phyloP scores from a whole-genome alignment of 2,113 vertebrate species.

The Mus pahari region DNA sequence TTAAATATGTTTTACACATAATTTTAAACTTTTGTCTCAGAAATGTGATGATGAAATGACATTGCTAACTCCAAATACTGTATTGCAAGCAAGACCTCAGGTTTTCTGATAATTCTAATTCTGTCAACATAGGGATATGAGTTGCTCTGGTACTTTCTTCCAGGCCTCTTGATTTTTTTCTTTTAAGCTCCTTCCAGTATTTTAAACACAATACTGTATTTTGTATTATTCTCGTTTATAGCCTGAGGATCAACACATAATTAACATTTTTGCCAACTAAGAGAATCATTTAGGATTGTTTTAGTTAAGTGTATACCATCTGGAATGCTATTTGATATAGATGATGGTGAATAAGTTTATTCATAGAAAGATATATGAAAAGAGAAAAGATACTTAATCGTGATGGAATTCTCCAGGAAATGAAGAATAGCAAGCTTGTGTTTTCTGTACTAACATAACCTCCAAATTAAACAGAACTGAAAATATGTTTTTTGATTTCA shows the following conservation, averaged over 20 bases:
- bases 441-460: background rate
- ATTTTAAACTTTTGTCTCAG: background rate
- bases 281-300: background rate
- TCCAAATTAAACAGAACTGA: constrained; percentile 2
- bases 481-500: background rate
- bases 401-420: background rate
- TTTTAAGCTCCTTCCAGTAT: background rate
- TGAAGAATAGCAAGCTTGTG: background rate
- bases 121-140: background rate
- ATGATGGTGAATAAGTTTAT: background rate
- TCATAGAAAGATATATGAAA: background rate
- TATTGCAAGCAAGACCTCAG: background rate
- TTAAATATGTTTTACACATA: background rate
- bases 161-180: background rate
- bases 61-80: background rate
- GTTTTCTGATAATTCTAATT: background rate
- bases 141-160: background rate
- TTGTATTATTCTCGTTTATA: background rate
- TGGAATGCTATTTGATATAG: background rate
- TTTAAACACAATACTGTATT: background rate
- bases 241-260: background rate
- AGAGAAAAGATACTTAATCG: background rate
- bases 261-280: background rate
- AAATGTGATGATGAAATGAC: background rate
- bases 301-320: background rate